Conservation (phyloP, 2,888 invertebrate species). For the Leucoptera coffeella region DNA sequence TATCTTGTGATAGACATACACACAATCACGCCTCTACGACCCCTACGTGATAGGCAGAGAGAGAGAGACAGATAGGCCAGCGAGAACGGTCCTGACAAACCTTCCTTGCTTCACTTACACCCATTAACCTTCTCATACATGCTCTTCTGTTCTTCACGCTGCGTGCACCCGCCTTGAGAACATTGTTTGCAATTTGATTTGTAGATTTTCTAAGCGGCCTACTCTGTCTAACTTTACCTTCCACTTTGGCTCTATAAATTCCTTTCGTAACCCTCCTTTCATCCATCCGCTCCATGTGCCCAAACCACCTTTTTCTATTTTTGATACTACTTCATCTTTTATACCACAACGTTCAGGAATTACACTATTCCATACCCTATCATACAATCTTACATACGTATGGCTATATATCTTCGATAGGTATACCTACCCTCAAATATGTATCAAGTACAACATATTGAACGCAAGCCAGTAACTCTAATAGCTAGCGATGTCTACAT, state of each 20-base stretch:
- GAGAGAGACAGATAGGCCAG: too few species aligned
- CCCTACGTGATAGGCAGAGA: too few species aligned
- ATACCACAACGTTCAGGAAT: neutral
- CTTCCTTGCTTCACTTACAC: neutral
- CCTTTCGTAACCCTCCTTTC: neutral
- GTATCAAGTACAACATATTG: too few species aligned
- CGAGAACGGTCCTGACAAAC: neutral
- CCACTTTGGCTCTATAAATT: neutral
- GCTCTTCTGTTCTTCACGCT: neutral
- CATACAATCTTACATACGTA: too few species aligned
- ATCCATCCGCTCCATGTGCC: neutral
- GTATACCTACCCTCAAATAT: too few species aligned
- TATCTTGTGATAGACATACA: too few species aligned
- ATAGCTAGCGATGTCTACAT: too few species aligned
- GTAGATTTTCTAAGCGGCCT: neutral
- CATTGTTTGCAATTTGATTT: neutral
- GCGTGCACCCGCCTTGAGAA: neutral
- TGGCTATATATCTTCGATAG: too few species aligned
- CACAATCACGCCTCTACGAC: too few species aligned
- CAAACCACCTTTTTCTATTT: neutral
- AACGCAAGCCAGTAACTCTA: too few species aligned
- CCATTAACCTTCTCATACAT: neutral
- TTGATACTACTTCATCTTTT: neutral
- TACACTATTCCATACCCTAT: constrained; percentile 5
- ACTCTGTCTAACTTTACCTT: neutral